Percentiles rank a stretch among this genome's conserved stretches.
Evolutionary conservation across 1,140 invertebrate genomes (phyloP).

Genomic region (Zaprionus tsacasi): DNA sequence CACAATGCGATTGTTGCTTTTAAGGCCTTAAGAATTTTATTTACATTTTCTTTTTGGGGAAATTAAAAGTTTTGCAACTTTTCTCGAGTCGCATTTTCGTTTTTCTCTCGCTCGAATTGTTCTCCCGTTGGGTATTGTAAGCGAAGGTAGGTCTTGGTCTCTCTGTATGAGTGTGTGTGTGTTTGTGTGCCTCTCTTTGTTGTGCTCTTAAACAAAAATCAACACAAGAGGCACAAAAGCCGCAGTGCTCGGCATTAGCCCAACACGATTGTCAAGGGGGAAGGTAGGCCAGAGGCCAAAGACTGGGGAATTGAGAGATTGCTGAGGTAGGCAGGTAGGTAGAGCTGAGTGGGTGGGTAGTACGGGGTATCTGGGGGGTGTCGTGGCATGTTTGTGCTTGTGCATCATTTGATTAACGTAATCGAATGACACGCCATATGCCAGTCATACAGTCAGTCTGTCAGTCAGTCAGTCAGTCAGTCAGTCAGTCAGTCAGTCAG

Average conservation of each 20-base stretch:
- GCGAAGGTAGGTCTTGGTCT: background rate
- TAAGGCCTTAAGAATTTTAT: background rate
- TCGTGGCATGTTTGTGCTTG: constrained; percentile 59
- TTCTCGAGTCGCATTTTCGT: constrained; percentile 12
- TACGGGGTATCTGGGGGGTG: background rate
- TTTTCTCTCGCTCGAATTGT: constrained; percentile 9
- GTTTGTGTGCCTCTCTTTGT: constrained; percentile 27
- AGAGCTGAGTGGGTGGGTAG: background rate
- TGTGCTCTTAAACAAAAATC: constrained; percentile 51
- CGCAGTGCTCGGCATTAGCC: constrained; percentile 41
- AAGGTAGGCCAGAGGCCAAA: background rate
- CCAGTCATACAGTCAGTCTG: constrained; percentile 52
- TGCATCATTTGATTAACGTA: constrained; percentile 82
- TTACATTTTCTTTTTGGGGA: constrained; percentile 25
- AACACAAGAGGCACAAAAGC: constrained; percentile 40
- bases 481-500: constrained; percentile 51
- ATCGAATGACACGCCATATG: constrained; percentile 67
- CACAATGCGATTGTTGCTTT: constrained; percentile 16
- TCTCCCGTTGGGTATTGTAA: constrained; percentile 30
- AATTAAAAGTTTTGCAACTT: constrained; percentile 40
- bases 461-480: constrained; percentile 53
- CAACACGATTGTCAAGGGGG: constrained; percentile 26
- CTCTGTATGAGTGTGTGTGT: background rate
- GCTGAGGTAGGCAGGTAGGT: background rate
- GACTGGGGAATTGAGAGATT: constrained; percentile 4